These are phyloP conservation scores for Frankliniella intonsa DNA, from an alignment of 2,888 invertebrate species.

Conservation along the genomic window DNA sequence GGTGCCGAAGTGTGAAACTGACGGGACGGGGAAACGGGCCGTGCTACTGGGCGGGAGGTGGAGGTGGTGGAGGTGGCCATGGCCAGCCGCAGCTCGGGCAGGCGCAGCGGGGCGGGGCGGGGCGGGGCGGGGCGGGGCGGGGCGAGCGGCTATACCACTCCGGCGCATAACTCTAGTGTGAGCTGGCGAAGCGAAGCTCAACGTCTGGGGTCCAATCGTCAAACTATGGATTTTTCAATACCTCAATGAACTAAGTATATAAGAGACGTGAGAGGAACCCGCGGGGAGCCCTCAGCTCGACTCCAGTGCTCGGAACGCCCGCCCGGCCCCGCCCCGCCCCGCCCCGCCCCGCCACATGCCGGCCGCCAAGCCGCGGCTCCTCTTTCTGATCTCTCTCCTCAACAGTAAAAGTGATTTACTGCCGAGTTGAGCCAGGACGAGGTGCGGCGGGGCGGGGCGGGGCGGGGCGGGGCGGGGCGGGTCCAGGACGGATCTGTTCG, in stretches of 20 bases:
- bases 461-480: background rate
- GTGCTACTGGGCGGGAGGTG: too few species aligned
- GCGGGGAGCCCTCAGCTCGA: too few species aligned
- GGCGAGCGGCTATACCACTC: too few species aligned
- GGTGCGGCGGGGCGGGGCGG: background rate
- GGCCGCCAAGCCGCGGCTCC: background rate
- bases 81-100: too few species aligned
- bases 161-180: too few species aligned
- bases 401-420: conserved; percentile 25
- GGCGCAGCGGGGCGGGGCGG: too few species aligned
- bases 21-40: too few species aligned
- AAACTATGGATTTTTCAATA: background rate
- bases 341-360: background rate
- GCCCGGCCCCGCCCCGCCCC: background rate
- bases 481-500: background rate
- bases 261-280: too few species aligned
- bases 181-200: too few species aligned
- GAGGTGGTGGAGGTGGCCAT: too few species aligned
- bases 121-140: too few species aligned
- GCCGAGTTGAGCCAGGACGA: background rate
- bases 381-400: conserved; percentile 12
- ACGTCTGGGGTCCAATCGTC: too few species aligned
- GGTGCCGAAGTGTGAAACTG: background rate
- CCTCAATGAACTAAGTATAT: background rate
- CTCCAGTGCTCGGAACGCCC: background rate